phyloP scores from a whole-genome alignment of 23 tunicate species.

The Ciona savignyi region DNA sequence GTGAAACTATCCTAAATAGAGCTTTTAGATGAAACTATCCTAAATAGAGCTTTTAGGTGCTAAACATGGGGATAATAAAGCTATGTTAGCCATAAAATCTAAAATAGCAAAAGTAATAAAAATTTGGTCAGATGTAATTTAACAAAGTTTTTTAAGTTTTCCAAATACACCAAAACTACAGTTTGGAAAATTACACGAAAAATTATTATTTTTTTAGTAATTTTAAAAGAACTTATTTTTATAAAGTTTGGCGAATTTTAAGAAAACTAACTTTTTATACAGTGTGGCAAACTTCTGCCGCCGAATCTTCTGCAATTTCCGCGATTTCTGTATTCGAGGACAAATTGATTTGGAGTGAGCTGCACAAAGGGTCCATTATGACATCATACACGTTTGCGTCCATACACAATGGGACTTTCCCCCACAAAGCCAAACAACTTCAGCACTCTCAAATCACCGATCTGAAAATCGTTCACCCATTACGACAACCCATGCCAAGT shows the following conservation, averaged over 20 bases:
- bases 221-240: not conserved
- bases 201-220: not conserved
- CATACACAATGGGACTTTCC: not conserved
- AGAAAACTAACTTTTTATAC: not conserved
- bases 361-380: constrained; percentile 25
- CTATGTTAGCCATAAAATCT: too few species aligned
- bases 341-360: constrained; percentile 55
- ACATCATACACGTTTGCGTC: constrained; percentile 27
- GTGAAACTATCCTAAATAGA: too few species aligned
- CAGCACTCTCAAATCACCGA: constrained; percentile 40
- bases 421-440: not conserved
- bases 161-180: not conserved
- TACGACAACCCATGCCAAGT: constrained; percentile 47
- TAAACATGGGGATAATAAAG: too few species aligned
- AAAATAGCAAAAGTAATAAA: too few species aligned
- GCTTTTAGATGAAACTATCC: too few species aligned
- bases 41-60: too few species aligned
- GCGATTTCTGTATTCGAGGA: constrained; percentile 64
- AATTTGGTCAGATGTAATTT: too few species aligned
- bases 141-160: too few species aligned
- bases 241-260: not conserved
- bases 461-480: constrained; percentile 58
- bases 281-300: not conserved
- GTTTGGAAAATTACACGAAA: not conserved
- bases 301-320: not conserved